A percentile compares a stretch with the other conserved stretches of the same genome.
phyloP scores from a whole-genome alignment of 1,140 invertebrate species.

The Sitobion miscanthi region DNA sequence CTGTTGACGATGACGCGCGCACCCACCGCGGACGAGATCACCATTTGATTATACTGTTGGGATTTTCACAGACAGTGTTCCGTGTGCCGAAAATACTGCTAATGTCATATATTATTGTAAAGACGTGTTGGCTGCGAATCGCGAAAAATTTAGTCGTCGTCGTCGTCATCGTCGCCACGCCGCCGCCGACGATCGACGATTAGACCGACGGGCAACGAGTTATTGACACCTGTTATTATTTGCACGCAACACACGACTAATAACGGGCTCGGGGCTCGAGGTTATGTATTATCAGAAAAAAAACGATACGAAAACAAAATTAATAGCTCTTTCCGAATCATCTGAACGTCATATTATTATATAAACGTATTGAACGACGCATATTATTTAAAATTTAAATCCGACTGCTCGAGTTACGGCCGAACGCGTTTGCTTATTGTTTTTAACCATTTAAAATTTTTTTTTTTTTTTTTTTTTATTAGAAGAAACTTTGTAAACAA shows the following conservation, averaged over 20 bases:
- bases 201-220: background rate
- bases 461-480: too few relatives aligned
- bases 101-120: background rate
- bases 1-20: background rate
- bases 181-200: background rate
- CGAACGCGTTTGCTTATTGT: too few relatives aligned
- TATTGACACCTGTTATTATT: slow-evolving; percentile 29
- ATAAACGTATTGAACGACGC: background rate
- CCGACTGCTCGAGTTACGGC: background rate
- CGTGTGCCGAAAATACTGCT: background rate
- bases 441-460: too few relatives aligned
- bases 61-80: background rate
- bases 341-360: background rate
- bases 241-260: background rate
- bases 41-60: background rate
- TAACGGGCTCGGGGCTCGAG: background rate
- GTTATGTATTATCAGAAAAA: background rate
- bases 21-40: background rate
- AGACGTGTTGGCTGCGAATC: background rate
- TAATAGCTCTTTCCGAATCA: background rate
- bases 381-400: background rate
- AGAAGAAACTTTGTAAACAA: too few relatives aligned
- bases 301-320: background rate
- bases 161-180: background rate
- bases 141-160: background rate